phyloP scores from a whole-genome alignment of 2,888 invertebrate species.

The Drosophila aldrichi region DNA sequence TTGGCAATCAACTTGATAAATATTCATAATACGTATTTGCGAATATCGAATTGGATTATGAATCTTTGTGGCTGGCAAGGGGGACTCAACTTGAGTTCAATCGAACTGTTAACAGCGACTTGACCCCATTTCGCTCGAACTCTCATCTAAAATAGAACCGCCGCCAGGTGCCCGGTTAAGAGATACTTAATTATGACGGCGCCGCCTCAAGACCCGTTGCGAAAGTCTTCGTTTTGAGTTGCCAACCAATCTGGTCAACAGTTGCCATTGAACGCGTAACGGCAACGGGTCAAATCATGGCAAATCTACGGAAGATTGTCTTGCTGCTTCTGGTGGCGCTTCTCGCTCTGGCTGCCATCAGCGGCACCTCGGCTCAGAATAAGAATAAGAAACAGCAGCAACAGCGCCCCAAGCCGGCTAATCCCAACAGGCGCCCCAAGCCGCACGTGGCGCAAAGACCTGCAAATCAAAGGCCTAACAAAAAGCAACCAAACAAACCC shows the following conservation, averaged over 20 bases:
- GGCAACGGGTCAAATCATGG: slow-evolving; percentile 51
- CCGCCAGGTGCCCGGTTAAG: slow-evolving; percentile 59
- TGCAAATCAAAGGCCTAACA: slow-evolving; percentile 34
- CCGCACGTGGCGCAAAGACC: slow-evolving; percentile 25
- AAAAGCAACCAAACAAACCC: slow-evolving; percentile 22
- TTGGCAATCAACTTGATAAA: slow-evolving; percentile 43
- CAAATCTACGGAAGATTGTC: slow-evolving; percentile 46
- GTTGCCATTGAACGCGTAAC: slow-evolving; percentile 49
- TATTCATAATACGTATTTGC: slow-evolving; percentile 53
- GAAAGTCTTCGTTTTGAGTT: slow-evolving; percentile 73
- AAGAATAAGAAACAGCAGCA: slow-evolving; percentile 42
- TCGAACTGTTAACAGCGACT: slow-evolving; percentile 35
- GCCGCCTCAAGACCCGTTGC: neutral
- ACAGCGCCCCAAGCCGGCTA: slow-evolving; percentile 31
- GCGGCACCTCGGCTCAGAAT: slow-evolving; percentile 47
- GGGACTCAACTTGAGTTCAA: slow-evolving; percentile 32
- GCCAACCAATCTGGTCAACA: slow-evolving; percentile 27
- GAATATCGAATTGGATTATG: slow-evolving; percentile 38
- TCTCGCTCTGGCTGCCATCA: slow-evolving; percentile 39
- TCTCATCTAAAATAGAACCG: slow-evolving; percentile 56
- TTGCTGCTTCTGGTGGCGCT: slow-evolving; percentile 51
- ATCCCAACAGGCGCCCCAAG: slow-evolving; percentile 39
- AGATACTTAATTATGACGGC: slow-evolving; percentile 50
- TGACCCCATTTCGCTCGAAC: slow-evolving; percentile 61
- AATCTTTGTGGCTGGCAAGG: slow-evolving; percentile 10